Percentiles rank a stretch among this genome's conserved stretches.
Evolutionary conservation across 2,113 vertebrate species (phyloP).

Genomic region (Anhinga rufa): DNA sequence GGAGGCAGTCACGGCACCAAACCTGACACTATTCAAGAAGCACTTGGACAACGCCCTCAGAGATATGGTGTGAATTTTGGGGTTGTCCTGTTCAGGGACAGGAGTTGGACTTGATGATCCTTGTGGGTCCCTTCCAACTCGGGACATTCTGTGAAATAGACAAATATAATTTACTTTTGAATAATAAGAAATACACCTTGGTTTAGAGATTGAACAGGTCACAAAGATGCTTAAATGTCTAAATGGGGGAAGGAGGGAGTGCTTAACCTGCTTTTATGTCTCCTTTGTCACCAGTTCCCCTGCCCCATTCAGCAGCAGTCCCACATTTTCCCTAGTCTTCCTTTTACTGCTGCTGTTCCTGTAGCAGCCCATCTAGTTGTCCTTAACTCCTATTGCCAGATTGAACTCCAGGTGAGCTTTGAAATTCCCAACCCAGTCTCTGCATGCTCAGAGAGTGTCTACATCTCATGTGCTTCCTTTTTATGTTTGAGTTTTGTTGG

Average conservation of each 20-base stretch:
- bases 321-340: not conserved
- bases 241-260: not conserved
- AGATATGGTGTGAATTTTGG: too few species aligned
- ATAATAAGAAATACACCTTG: not conserved
- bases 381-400: not conserved
- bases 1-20: too few species aligned
- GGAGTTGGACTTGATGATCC: too few species aligned
- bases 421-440: not conserved
- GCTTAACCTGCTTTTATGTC: not conserved
- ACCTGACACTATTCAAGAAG: too few species aligned
- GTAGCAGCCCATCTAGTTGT: not conserved
- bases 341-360: not conserved
- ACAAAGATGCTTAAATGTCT: not conserved
- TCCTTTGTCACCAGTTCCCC: not conserved
- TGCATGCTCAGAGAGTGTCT: not conserved
- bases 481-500: not conserved
- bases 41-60: too few species aligned
- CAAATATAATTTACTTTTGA: not conserved
- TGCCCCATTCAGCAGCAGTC: not conserved
- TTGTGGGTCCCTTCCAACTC: too few species aligned
- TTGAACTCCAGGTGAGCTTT: not conserved
- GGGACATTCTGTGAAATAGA: not conserved
- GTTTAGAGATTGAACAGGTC: not conserved
- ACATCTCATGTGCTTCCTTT: not conserved
- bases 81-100: too few species aligned